phyloP scores from a whole-genome alignment of 2,797 vertebrate species.

The Anas flavirostris region DNA sequence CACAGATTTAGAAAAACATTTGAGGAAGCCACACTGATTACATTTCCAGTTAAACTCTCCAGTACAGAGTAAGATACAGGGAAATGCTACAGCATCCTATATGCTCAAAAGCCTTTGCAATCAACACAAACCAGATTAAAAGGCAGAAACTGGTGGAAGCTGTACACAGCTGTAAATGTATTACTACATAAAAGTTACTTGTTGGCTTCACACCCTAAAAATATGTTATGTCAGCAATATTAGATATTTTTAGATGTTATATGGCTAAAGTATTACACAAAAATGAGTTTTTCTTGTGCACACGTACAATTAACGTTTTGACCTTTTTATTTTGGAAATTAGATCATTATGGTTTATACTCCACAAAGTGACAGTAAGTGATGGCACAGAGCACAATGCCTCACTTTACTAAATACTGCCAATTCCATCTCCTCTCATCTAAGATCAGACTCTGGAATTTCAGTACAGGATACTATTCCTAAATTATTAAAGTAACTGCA shows the following conservation, averaged over 20 bases:
- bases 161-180: not conserved
- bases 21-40: not conserved
- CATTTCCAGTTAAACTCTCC: not conserved
- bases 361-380: not conserved
- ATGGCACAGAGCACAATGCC: not conserved
- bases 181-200: not conserved
- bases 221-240: not conserved
- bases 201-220: not conserved
- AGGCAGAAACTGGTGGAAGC: not conserved
- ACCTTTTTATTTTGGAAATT: not conserved
- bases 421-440: not conserved
- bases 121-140: not conserved
- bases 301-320: not conserved
- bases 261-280: not conserved
- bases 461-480: not conserved
- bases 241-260: not conserved
- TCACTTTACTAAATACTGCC: not conserved
- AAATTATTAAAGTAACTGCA: not conserved
- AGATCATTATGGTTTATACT: not conserved
- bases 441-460: not conserved
- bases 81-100: not conserved
- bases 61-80: not conserved
- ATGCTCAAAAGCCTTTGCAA: not conserved
- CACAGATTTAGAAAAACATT: not conserved
- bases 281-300: not conserved